Base-by-base conservation (phyloP, 2,888 invertebrate genomes). In the Caenorhabditis sulstoni region DNA sequence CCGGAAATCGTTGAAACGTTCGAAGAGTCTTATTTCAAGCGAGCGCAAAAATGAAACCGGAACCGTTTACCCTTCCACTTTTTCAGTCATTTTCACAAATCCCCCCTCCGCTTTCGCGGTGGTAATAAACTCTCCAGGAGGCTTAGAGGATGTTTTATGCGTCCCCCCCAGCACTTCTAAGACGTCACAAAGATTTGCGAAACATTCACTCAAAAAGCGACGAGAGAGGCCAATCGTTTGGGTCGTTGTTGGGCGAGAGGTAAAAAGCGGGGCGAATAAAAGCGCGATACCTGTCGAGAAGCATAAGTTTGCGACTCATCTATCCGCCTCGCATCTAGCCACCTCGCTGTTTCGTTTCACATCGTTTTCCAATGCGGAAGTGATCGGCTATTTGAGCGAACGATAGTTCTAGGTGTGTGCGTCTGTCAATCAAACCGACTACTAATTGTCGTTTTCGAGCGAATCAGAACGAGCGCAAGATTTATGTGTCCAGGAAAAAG, bases 71-170 rank as follows among this genome's bases (percentile, higher is more conserved):
- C 52, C 18, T 67, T 57, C 45, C 29, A 29, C 3, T 58, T 35
- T 58, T 4, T 8, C 23, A 16, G 59, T 59, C 12, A 29, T 50
- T 65, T 64, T 44, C 41, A 18, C 55, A 64, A 64, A 73, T 49
- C 61, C 62, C 37, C 37, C 16, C 7, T 7, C 29, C 29, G 29
- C 7, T 29, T 29, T 7, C 22, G 35, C 57, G 47, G 41, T 71
- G 62, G 53, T 52, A 16, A 16, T 41, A 41, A 53, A 61, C 61
- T 53, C 53, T 55, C 61, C 45, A 45, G 45, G 23, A 47, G 58
- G 64, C 57, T 58, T 73, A 58, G 58, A 57, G 50, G 41, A 64
- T 73, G 64, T 73, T 73, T 73, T 73, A 73, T 73, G 73, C 52
- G n/a, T n/a, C n/a, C n/a, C n/a, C 29, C 49, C 57, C 57, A 3